Base-by-base conservation (phyloP, 2,888 invertebrate genomes). In the Aleiodes testaceus region DNA sequence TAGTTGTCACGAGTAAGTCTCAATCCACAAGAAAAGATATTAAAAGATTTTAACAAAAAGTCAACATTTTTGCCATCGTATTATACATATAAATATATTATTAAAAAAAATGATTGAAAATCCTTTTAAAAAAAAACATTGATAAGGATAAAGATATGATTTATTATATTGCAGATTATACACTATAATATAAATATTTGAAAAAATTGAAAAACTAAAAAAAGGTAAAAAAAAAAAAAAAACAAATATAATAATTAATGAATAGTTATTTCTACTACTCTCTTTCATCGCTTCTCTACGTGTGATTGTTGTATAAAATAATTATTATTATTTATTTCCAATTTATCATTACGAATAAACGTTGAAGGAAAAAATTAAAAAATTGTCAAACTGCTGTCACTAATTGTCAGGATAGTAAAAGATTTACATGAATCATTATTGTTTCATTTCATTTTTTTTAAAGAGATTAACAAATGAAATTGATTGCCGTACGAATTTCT, bases 241-340 rank as follows among this genome's bases (percentile, higher is more conserved):
- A 70, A 75, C 69, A 70, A 74, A 70, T 65, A 73, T 66, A 73
- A 76, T 77, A 79, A 79, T 81, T 79, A 79, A 79, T 70, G 78
- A 75, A 79, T 85, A 86, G 85, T 86, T 84, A 86, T 87, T 87
- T 86, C 85, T 86, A 86, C 85, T 85, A 84, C 80, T 84, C 84
- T 86, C 86, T 85, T 87, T 85, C 82, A 82, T 86, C 84, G 87
- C 86, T 87, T 86, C 86, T 86, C 86, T 85, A 84, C 82, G 85
- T 87, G 85, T 87, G 85, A 83, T 87, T 86, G 86, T 86, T 86
- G 87, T 85, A 87, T 85, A 84, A 86, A 83, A 80, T 80, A 80
- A 78, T 80, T 77, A 76, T 72, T 73, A 81, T 78, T 80, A 26
- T 26, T 26, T 74, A 78, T 81, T 80, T 79, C 74, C 71, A 76